A percentile compares a stretch with the other conserved stretches of the same genome.
Evolutionary conservation across 2,888 invertebrate species (phyloP).

Genomic region (Miltochrista miniata): DNA sequence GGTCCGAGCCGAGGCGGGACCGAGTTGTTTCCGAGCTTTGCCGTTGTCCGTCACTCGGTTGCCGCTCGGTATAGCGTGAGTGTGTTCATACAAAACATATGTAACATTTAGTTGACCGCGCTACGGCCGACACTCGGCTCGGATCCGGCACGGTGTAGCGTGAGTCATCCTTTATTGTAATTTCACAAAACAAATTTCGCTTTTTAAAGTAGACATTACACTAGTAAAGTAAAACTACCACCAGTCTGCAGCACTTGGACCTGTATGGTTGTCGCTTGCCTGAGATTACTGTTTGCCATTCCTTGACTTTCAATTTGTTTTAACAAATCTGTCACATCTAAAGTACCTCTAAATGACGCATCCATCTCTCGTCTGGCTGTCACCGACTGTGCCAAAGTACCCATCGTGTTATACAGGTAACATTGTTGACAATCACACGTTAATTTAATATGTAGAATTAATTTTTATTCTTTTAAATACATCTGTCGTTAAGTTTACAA

Average conservation of each 20-base stretch:
- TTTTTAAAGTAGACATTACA: too few species aligned
- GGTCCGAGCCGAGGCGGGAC: too few species aligned
- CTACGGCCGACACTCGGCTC: too few species aligned
- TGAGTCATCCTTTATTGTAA: too few species aligned
- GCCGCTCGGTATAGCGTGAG: too few species aligned
- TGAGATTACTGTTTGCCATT: conserved; percentile 1
- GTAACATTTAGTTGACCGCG: too few species aligned
- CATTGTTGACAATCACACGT: conserved; percentile 24
- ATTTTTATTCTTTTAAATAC: not conserved
- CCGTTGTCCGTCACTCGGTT: too few species aligned
- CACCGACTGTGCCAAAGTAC: conserved; percentile 65
- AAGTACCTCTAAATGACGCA: conserved; percentile 34
- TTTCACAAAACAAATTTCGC: too few species aligned
- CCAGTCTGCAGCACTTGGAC: not conserved
- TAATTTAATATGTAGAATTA: conserved; percentile 2
- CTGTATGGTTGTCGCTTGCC: not conserved
- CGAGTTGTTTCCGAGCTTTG: too few species aligned
- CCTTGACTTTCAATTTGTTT: conserved; percentile 5
- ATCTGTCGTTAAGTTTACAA: not conserved
- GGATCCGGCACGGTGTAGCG: too few species aligned
- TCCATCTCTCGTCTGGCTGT: conserved; percentile 44
- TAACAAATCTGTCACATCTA: conserved; percentile 13
- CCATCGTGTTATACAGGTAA: conserved; percentile 33
- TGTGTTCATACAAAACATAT: too few species aligned
- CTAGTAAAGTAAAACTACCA: not conserved